phyloP scores from a whole-genome alignment of 2,888 invertebrate species.

The Sussaba pulchella region DNA sequence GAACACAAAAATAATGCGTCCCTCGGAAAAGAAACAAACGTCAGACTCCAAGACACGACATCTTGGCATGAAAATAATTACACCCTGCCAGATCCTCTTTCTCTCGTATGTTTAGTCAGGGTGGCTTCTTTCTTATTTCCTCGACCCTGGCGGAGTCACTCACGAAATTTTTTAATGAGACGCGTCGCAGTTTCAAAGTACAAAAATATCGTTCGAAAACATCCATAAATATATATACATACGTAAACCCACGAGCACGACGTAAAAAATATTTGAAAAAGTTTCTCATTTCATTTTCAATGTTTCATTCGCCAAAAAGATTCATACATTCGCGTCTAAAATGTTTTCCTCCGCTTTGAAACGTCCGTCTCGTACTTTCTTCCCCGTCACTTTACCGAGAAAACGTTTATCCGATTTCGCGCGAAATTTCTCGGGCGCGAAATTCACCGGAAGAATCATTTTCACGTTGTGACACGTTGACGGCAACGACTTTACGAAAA shows the following conservation, averaged over 20 bases:
- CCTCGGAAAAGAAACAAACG: constrained; percentile 12
- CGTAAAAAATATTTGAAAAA: constrained; percentile 25
- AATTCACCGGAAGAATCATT: constrained; percentile 37
- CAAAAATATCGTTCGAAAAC: constrained; percentile 24
- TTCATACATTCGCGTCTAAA: background rate
- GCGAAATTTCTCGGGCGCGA: constrained; percentile 14
- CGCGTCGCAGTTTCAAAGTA: constrained; percentile 8
- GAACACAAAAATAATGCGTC: constrained; percentile 18
- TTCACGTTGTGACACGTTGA: constrained; percentile 45
- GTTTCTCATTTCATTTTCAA: background rate
- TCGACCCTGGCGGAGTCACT: constrained; percentile 11
- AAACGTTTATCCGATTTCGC: constrained; percentile 52
- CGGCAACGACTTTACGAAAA: constrained; percentile 22
- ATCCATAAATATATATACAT: background rate
- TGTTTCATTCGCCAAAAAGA: background rate
- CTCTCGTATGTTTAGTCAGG: constrained; percentile 20
- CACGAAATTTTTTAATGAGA: constrained; percentile 42
- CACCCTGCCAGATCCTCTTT: constrained; percentile 7
- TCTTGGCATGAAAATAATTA: constrained; percentile 32
- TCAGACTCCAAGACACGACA: constrained; percentile 4
- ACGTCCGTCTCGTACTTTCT: background rate
- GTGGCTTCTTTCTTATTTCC: background rate
- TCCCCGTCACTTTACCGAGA: background rate
- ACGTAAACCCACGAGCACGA: background rate
- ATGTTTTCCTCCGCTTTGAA: constrained; percentile 31